Conservation (phyloP, 2,113 vertebrate species). For the Microtus oregoni region DNA sequence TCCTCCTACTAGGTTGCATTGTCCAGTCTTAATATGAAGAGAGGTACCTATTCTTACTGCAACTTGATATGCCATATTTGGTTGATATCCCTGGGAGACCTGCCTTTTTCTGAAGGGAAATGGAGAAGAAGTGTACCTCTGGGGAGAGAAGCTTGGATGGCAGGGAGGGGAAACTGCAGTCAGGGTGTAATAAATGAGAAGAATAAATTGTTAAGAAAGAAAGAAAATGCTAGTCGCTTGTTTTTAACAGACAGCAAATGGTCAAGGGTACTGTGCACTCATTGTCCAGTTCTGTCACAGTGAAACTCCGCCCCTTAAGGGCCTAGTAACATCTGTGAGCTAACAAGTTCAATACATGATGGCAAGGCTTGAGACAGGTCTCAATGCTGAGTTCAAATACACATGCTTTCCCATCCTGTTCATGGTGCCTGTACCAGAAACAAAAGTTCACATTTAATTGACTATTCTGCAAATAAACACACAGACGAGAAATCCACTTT, state of each 20-base stretch:
- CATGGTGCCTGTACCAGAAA: background rate
- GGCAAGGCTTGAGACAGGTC: background rate
- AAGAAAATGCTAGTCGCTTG: background rate
- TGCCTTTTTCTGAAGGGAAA: too few relatives aligned
- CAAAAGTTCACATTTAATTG: background rate
- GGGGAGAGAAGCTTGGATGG: too few relatives aligned
- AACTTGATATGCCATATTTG: too few relatives aligned
- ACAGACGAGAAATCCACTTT: background rate
- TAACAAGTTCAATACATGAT: background rate
- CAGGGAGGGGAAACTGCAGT: too few relatives aligned
- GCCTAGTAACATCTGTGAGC: background rate
- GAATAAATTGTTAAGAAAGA: too few relatives aligned
- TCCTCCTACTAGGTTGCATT: too few relatives aligned
- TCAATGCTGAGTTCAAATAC: conserved; percentile 38
- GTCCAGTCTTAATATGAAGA: too few relatives aligned
- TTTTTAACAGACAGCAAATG: background rate
- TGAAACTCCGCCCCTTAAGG: background rate
- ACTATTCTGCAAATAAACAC: conserved; percentile 9
- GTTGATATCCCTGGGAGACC: too few relatives aligned
- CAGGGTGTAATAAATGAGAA: too few relatives aligned
- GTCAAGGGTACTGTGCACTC: background rate
- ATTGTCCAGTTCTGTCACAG: background rate
- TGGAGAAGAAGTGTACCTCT: too few relatives aligned
- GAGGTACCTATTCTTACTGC: too few relatives aligned
- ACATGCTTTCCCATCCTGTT: background rate